A percentile compares a stretch with the other conserved stretches of the same genome.
These are phyloP conservation scores for Rhagologus leucostigma DNA, from an alignment of 2,113 vertebrate species.

Conservation along the genomic window DNA sequence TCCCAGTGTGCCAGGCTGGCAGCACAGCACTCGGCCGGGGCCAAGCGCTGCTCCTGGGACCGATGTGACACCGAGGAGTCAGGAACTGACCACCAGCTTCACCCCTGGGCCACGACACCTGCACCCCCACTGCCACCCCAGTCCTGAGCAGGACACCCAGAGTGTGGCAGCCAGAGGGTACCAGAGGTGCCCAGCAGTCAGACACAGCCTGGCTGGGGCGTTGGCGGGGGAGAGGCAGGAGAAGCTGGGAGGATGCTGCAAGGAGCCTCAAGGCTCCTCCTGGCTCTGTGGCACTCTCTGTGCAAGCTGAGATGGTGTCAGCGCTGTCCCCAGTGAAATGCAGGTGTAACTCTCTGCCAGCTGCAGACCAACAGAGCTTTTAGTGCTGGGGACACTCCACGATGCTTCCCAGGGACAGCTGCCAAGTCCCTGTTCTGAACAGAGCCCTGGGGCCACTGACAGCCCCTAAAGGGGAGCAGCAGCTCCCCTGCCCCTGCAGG, in stretches of 20 bases:
- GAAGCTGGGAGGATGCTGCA: background rate
- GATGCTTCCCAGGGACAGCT: background rate
- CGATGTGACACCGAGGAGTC: rapidly evolving
- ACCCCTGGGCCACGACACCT: background rate
- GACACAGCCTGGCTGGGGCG: background rate
- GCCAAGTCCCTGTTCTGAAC: background rate
- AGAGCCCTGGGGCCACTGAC: background rate
- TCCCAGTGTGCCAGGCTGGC: background rate
- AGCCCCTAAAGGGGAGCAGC: background rate
- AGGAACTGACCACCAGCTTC: background rate
- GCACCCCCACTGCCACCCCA: rapidly evolving
- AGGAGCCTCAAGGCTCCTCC: background rate
- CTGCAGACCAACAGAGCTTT: background rate
- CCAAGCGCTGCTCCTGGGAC: rapidly evolving
- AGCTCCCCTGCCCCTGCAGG: background rate
- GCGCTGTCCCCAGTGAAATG: background rate
- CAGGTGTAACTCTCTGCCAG: background rate
- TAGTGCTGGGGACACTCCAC: background rate
- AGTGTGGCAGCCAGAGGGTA: background rate
- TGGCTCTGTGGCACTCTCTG: background rate
- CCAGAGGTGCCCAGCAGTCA: background rate
- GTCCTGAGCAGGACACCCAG: rapidly evolving
- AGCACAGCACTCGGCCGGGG: background rate
- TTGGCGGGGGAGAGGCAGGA: background rate
- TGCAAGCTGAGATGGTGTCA: background rate